Evolutionary conservation across 2,888 invertebrate species (phyloP), one percentile per base, ranked within the genome.

Genomic region (Coronaproctus castanopsis): DNA sequence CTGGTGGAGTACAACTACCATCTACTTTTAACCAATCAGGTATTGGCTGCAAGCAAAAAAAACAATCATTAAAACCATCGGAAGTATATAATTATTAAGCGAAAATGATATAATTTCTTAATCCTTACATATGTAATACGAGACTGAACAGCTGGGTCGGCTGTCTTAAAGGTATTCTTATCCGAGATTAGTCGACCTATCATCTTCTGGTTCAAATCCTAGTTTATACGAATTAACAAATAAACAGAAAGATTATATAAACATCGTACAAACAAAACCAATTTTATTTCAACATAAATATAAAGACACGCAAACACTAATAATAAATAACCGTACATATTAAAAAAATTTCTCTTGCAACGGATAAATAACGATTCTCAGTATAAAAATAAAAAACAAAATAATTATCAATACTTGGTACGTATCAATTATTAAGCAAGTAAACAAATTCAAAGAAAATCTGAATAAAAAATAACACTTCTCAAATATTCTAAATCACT

Each of bases 11-110:
- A 54, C 68, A 67, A 57, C 70, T 70, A 8, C 72, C 72, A 59
- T 69, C 71, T 23, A 72, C 70, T 67, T 70, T 71, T 36, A 75
- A 65, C 74, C 74, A 75, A 48, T 66, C 67, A 48, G 75, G 74
- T 61, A 72, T 52, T 21, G 56, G 58, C 64, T 64, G 50, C 21
- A 55, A 51, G 52, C 21, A 14, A 21, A 23, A 19, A 2, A 51
- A 51, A 57, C 53, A 18, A n/a, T n/a, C n/a, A n/a, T n/a, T n/a
- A n/a, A n/a, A n/a, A n/a, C n/a, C n/a, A n/a, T n/a, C n/a, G n/a
- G n/a, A n/a, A n/a, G n/a, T n/a, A n/a, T n/a, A n/a, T n/a, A n/a
- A n/a, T n/a, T n/a, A n/a, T n/a, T n/a, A n/a, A n/a, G n/a, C n/a
- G n/a, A n/a, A n/a, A n/a, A n/a, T n/a, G n/a, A n/a, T n/a, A n/a